Conservation (phyloP, 2,888 invertebrate species). For the Bugula neritina region DNA sequence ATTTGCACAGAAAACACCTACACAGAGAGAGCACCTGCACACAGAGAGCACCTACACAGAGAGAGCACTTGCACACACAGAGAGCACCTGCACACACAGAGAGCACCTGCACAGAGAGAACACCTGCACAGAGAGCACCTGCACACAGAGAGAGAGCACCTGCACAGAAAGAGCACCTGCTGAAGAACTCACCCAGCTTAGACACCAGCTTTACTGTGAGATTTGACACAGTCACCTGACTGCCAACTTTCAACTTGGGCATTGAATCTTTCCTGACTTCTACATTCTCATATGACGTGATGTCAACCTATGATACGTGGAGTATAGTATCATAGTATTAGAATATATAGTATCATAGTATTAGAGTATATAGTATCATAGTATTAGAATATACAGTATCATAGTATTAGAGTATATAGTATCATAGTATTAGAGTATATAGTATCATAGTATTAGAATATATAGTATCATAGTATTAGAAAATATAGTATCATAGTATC, state of each 20-base stretch:
- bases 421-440: background rate
- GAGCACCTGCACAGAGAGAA: too few species aligned
- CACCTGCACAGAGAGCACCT: background rate
- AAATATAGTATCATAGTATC: background rate
- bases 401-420: background rate
- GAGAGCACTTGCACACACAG: too few species aligned
- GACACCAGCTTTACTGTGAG: conserved; percentile 7
- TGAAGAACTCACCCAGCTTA: background rate
- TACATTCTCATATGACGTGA: background rate
- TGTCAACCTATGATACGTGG: background rate
- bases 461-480: background rate
- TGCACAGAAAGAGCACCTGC: too few species aligned
- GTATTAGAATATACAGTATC: background rate
- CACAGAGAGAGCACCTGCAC: too few species aligned
- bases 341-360: background rate
- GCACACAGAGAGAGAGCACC: background rate
- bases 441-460: background rate
- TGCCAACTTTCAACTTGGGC: conserved; percentile 5
- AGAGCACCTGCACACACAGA: too few species aligned
- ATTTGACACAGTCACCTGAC: background rate
- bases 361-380: background rate
- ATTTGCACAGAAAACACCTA: background rate
- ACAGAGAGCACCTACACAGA: too few species aligned
- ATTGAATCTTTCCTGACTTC: background rate
- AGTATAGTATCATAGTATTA: background rate